Evolutionary conservation across 2,797 vertebrate genomes (phyloP).

Genomic region (Aratinga solstitialis): DNA sequence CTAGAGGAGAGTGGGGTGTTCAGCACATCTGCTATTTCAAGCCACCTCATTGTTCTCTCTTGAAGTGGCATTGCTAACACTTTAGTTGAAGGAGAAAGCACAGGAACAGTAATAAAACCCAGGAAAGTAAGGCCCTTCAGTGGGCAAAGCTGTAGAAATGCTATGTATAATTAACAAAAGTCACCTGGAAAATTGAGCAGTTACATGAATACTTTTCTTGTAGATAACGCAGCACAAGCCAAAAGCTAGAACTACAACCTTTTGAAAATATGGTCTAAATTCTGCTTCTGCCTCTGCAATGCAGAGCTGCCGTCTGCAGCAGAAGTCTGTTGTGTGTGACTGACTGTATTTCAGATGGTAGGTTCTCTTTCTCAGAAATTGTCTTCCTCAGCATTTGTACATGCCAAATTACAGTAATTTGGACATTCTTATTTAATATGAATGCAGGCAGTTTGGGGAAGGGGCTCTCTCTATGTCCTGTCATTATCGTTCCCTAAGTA

Average conservation of each 20-base stretch:
- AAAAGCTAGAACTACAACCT: not conserved
- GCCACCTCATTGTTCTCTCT: not conserved
- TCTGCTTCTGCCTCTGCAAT: constrained; percentile 44
- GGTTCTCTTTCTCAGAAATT: not conserved
- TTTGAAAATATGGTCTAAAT: not conserved
- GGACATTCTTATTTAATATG: not conserved
- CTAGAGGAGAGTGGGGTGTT: not conserved
- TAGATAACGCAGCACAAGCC: not conserved
- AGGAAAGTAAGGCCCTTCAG: not conserved
- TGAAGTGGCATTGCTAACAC: not conserved
- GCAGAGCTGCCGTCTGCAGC: constrained; percentile 18
- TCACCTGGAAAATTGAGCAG: not conserved
- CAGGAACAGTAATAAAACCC: not conserved
- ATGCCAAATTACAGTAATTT: not conserved
- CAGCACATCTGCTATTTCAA: not conserved
- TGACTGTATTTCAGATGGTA: not conserved
- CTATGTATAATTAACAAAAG: not conserved
- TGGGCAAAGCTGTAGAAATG: not conserved
- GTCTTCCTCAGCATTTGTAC: not conserved
- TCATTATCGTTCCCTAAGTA: not conserved
- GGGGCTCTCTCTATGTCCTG: not conserved
- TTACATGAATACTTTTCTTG: not conserved
- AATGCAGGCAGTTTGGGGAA: not conserved
- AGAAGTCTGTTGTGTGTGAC: not conserved
- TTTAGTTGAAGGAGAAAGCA: not conserved